Conservation (phyloP, 2,797 vertebrate genomes). For the Poeciliopsis infans region DNA sequence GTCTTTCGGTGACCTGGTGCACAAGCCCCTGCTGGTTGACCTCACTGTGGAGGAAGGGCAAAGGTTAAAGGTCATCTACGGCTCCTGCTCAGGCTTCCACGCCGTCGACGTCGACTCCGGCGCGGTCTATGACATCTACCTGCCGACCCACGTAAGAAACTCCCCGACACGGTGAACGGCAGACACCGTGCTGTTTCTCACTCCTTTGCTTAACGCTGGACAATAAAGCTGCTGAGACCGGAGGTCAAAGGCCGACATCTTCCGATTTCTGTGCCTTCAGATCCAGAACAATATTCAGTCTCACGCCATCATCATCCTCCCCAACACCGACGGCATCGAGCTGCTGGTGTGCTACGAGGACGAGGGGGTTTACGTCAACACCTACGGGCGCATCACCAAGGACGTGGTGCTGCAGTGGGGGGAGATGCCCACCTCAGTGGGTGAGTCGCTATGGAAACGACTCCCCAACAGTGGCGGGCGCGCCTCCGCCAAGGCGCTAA, state of each 20-base stretch:
- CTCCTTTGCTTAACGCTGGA: background rate
- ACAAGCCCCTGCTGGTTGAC: constrained; percentile 91
- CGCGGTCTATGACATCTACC: constrained; percentile 92
- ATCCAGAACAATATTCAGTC: constrained; percentile 90
- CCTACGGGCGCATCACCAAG: constrained; percentile 92
- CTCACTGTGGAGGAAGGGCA: constrained; percentile 94
- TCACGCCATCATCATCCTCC: constrained; percentile 93
- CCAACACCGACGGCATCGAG: constrained; percentile 91
- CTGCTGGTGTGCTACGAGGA: constrained; percentile 94
- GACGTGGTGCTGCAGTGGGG: constrained; percentile 98
- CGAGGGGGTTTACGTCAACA: constrained; percentile 93
- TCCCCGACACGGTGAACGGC: constrained; percentile 9
- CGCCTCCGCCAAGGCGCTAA: background rate
- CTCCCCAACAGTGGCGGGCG: background rate
- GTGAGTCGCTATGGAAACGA: constrained; percentile 76
- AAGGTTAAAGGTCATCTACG: constrained; percentile 93
- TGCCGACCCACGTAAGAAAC: constrained; percentile 82
- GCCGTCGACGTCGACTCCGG: constrained; percentile 93
- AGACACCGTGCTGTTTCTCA: background rate
- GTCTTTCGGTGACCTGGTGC: constrained; percentile 92
- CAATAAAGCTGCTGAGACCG: background rate
- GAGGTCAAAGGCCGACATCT: background rate
- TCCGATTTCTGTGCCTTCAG: constrained; percentile 57
- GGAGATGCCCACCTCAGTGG: constrained; percentile 98
- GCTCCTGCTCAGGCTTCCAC: constrained; percentile 90